Evolutionary conservation across 1,140 invertebrate genomes (phyloP), one percentile per base, ranked within the genome.

Genomic region (Samia ricini): DNA sequence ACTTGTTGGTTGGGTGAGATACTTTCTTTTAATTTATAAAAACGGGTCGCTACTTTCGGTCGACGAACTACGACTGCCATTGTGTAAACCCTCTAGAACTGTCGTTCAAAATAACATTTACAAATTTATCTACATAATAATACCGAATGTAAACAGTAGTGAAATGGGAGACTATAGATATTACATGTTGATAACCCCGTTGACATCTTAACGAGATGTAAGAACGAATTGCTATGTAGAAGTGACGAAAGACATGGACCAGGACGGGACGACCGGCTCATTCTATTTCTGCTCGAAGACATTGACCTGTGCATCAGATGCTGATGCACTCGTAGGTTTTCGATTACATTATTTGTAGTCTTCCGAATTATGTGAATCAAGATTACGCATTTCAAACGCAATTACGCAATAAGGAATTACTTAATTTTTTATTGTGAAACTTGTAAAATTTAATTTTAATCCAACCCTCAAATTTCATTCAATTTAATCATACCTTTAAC

Each of bases 171-270:
- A 62, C 68, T 56, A 51, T 69, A 62, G 64, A 70, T 73, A 72
- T 72, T 70, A 68, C 74, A 69, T 75, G 78, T 79, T 68, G 81
- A 85, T 88, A 82, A 77, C 72, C 74, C 72, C 60, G 83, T 81
- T 85, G 85, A 86, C 80, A 83, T 69, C 81, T 86, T 83, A 82
- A 88, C 76, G 83, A 82, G 71, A 81, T 80, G 77, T 77, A 74
- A 71, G 72, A 80, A 78, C 72, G 74, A 76, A 79, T 76, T 69
- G 77, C 74, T 77, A 76, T 76, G 76, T 68, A 69, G 60, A 61
- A 58, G 72, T 73, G 83, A 75, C 64, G 83, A 88, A 68, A 82
- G 77, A 86, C 81, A 80, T 74, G 70, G 81, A 68, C 74, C 83
- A 88, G 74, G 77, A 66, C 71, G 69, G 61, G 54, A 29, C 63